Conservation (phyloP, 2,113 vertebrate genomes). For the Mesoclemmys tuberculata region DNA sequence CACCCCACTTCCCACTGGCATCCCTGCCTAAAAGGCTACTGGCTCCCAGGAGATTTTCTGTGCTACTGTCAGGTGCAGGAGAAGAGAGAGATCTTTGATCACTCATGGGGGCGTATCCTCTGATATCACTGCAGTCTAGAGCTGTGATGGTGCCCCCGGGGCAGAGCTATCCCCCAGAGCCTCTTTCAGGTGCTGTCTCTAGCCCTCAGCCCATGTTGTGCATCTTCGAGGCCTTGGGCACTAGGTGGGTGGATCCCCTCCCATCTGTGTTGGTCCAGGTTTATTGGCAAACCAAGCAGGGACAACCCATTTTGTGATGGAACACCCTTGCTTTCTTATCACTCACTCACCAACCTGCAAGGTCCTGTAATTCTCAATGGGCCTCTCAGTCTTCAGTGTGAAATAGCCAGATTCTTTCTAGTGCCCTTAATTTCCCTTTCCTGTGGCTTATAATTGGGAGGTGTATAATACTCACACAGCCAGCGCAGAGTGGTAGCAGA, state of each 20-base stretch:
- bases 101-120: neutral
- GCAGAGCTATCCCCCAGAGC: neutral
- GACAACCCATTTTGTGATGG: neutral
- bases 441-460: slow-evolving; percentile 42
- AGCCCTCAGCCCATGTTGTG: too few relatives aligned
- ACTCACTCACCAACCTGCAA: neutral
- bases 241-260: neutral
- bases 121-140: neutral
- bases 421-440: slow-evolving; percentile 32
- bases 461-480: neutral
- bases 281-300: too few relatives aligned
- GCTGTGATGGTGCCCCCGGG: neutral
- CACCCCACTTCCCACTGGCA: neutral
- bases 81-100: neutral
- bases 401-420: neutral
- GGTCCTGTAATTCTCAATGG: slow-evolving; percentile 9
- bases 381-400: neutral
- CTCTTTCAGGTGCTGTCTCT: neutral
- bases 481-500: slow-evolving; percentile 27
- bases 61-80: neutral
- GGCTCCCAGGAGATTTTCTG: neutral
- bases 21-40: neutral
- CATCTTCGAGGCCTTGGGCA: neutral
- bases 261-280: neutral
- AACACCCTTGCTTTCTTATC: neutral